Evolutionary conservation across 1,140 invertebrate genomes (phyloP), one percentile per base, ranked within the genome.

Genomic region (Melanaphis sacchari): DNA sequence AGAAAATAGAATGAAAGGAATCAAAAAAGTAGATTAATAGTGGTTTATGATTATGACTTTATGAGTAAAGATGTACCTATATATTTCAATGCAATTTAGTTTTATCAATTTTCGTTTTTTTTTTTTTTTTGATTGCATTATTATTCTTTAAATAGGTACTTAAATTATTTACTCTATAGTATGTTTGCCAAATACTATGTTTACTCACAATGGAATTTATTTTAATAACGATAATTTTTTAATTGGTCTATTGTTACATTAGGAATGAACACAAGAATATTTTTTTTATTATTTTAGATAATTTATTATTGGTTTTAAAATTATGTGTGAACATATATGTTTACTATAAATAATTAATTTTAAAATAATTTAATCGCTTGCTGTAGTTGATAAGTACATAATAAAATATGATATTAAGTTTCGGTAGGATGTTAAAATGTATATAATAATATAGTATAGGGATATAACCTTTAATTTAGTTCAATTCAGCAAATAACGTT

Each of bases 381-480:
- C 24, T 41, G 7, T 5, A 11, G 36, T 38, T 24, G 76, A 82
- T 82, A 21, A 38, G 31, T 41, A 84, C 82, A 84, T 9, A 41
- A 40, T 40, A 84, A 84, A n/a, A 76, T 21, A 36, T 41, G 24
- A 38, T 22, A 40, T 24, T 26, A 8, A 40, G 81, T 84, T 40
- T 9, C 81, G 38, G 22, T 84, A 40, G 8, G 81, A 41, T 26
- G 24, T 22, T 40, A 84, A 24, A 84, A 38, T 38, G 76, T 22
- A 82, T 84, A 41, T 85, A 43, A 46, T 43, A 38, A 88, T 88
- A 24, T 43, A 22, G 85, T 88, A 49, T 31, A 15, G 4, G 31
- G 31, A 36, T 89, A 52, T 87, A 89, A 36, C 46, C 21, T 89
- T 52, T 49, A 90, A 90, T 90, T 90, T 90, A 18, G 49, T 54